A percentile compares a stretch with the other conserved stretches of the same genome.
Conservation (phyloP, 2,888 invertebrate genomes). For the Tachina fera region DNA sequence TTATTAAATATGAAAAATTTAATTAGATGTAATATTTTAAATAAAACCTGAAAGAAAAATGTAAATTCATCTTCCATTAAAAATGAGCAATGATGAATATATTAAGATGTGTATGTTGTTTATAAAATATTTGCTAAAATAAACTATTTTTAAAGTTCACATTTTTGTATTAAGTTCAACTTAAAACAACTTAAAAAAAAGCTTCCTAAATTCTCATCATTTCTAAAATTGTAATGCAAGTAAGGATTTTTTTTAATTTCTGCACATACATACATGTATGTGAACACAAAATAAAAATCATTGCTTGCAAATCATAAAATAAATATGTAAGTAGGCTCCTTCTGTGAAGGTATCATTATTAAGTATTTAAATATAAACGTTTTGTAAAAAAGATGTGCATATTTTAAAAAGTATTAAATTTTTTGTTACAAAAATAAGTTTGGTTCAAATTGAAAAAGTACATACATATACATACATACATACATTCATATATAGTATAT, state of each 20-base stretch:
- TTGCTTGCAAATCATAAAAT: constrained; percentile 46
- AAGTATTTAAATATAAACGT: constrained; percentile 41
- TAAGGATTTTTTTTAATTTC: constrained; percentile 34
- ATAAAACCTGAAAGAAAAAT: constrained; percentile 46
- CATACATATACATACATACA: constrained; percentile 11
- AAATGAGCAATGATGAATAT: constrained; percentile 54
- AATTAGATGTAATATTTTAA: constrained; percentile 42
- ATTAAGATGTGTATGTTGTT: constrained; percentile 41
- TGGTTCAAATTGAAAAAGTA: constrained; percentile 3
- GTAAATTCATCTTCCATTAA: constrained; percentile 65
- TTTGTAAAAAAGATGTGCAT: constrained; percentile 73
- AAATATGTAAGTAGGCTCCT: constrained; percentile 51
- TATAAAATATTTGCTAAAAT: constrained; percentile 54
- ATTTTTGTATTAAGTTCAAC: constrained; percentile 64
- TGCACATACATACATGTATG: not conserved
- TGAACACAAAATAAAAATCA: constrained; percentile 4
- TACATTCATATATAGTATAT: constrained; percentile 17
- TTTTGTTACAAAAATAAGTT: constrained; percentile 3
- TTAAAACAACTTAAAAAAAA: constrained; percentile 33
- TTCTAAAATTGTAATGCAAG: constrained; percentile 45
- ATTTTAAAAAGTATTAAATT: constrained; percentile 32
- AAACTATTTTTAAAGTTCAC: constrained; percentile 36
- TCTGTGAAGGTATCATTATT: constrained; percentile 71
- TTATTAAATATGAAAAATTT: constrained; percentile 45
- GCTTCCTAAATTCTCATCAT: constrained; percentile 13